Evolutionary conservation across 1,140 invertebrate species (phyloP).

Genomic region (Maconellicoccus hirsutus): DNA sequence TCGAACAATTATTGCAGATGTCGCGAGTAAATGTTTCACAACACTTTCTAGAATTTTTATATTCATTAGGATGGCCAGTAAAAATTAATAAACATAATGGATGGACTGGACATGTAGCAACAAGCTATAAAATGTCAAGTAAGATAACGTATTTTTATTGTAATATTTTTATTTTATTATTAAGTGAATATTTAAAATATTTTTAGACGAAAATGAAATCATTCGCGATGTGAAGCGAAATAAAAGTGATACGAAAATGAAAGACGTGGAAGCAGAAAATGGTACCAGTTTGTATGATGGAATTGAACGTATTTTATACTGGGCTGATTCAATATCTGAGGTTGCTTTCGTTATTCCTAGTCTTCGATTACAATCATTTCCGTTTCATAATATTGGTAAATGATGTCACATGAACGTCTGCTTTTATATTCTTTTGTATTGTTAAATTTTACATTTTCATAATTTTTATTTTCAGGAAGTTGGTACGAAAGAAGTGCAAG

Average conservation of each 20-base stretch:
- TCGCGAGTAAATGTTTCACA: conserved; percentile 43
- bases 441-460: neutral
- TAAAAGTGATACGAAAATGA: neutral
- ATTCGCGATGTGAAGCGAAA: neutral
- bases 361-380: neutral
- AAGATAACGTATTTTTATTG: neutral
- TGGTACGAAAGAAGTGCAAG: conserved; percentile 9
- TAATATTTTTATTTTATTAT: neutral
- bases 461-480: conserved; percentile 8
- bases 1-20: conserved; percentile 32
- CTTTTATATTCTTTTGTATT: neutral
- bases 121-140: conserved; percentile 26
- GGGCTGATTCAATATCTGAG: conserved; percentile 91
- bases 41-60: conserved; percentile 67
- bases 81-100: conserved; percentile 67
- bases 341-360: conserved; percentile 87
- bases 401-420: neutral
- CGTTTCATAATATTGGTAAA: neutral
- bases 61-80: conserved; percentile 75
- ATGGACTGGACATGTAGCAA: conserved; percentile 70
- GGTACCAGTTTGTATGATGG: conserved; percentile 54
- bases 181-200: neutral
- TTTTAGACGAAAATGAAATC: conserved; percentile 1
- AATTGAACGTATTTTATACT: conserved; percentile 69
- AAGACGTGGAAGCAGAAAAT: conserved; percentile 14